Evolutionary conservation across 2,888 invertebrate genomes (phyloP).

Genomic region (Parapristionchus giblindavisi): DNA sequence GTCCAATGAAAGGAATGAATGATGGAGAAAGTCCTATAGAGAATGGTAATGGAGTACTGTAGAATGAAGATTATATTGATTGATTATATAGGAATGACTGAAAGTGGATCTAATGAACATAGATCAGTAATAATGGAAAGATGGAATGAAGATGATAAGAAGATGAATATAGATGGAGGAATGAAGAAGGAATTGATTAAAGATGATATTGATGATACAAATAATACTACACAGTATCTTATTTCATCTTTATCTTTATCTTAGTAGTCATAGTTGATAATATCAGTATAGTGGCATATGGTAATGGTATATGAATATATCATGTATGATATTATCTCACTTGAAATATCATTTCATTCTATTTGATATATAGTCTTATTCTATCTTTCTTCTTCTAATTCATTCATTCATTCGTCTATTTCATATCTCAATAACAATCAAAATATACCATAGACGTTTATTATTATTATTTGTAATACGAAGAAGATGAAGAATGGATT

Average conservation of each 20-base stretch:
- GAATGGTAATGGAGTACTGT: too few relatives aligned
- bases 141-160: neutral
- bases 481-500: constrained; percentile 14
- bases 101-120: constrained; percentile 11
- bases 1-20: constrained; percentile 26
- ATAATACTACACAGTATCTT: too few relatives aligned
- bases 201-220: neutral
- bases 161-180: neutral
- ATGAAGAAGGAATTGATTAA: neutral
- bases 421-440: constrained; percentile 33
- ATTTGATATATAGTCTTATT: too few relatives aligned
- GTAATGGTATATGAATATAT: too few relatives aligned
- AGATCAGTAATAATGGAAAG: constrained; percentile 12
- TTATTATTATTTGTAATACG: constrained; percentile 23
- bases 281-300: too few relatives aligned
- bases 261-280: too few relatives aligned
- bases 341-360: too few relatives aligned
- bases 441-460: too few relatives aligned
- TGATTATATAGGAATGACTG: neutral
- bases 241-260: too few relatives aligned
- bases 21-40: constrained; percentile 22
- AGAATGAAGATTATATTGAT: neutral
- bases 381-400: constrained; percentile 21
- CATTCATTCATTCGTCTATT: neutral
- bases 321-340: too few relatives aligned